Base-by-base conservation (phyloP, 35 echinoderm and acorn worm genomes). In the Heliocidaris tuberculata region DNA sequence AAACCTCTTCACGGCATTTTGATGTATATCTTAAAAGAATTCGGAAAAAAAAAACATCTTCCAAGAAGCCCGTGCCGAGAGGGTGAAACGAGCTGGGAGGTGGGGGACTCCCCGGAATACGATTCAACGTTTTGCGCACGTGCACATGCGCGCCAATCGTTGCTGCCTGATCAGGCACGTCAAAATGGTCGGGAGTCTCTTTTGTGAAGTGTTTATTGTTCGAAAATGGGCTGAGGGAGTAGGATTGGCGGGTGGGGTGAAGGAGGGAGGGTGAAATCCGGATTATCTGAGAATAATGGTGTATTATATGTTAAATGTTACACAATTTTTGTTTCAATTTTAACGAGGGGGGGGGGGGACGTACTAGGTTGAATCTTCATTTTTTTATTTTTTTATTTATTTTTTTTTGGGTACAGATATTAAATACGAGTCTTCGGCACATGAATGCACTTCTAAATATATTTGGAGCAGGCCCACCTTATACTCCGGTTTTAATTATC, bases 91-190 rank as follows among this genome's bases (percentile, higher is more conserved):
- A 7, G 27, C 27, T 27, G 27, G 65, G 65, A 78, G 65, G 65
- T 78, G 65, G 65, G 65, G 65, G 65, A 78, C 65, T 78, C 65
- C 65, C 65, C 65, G 65, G 27, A 78, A 78, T 78, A 19, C 65
- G 65, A 78, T 78, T 78, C 65, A 78, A 78, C 17, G 21, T 78
- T 78, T 78, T 27, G 21, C 65, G 7, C 65, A 78, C 65, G 65
- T 78, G 65, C 65, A 78, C 65, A 78, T 78, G 65, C 65, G 65
- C 65, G 65, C 65, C 65, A 0, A 78, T 78, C 65, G 65, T 78
- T 78, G 65, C 65, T 78, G 65, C 65, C 65, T 78, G 65, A 78
- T n/a, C 65, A 78, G 65, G 65, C 65, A 78, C 65, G 65, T 78
- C 65, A 78, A 42, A 42, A 78, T 78, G 27, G 65, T n/a, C 4